Evolutionary conservation across 2,888 invertebrate genomes (phyloP).

Genomic region (Leucania comma): DNA sequence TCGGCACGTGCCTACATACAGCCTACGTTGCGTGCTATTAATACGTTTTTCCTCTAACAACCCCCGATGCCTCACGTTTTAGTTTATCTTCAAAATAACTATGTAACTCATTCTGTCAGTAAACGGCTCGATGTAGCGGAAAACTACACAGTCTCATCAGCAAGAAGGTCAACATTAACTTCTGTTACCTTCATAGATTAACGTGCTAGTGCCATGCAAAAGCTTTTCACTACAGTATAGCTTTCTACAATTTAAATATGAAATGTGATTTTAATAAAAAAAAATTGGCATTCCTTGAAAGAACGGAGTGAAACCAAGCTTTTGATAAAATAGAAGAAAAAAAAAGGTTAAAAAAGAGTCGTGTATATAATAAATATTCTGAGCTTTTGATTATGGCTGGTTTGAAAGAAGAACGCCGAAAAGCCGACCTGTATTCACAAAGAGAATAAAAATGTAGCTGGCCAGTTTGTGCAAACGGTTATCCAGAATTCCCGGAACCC

Average conservation of each 20-base stretch:
- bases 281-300: neutral
- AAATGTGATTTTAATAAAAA: neutral
- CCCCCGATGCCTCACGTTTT: constrained; percentile 48
- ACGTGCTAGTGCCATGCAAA: constrained; percentile 45
- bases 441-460: constrained; percentile 15
- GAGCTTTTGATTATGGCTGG: neutral
- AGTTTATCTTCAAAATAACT: constrained; percentile 51
- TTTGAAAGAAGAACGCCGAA: neutral
- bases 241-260: neutral
- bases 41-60: constrained; percentile 60
- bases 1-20: constrained; percentile 73
- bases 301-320: neutral
- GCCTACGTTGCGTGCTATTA: constrained; percentile 63
- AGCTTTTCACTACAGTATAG: constrained; percentile 1
- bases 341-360: neutral
- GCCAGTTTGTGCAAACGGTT: constrained; percentile 1
- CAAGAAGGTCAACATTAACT: constrained; percentile 50
- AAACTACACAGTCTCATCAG: constrained; percentile 36
- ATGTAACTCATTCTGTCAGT: constrained; percentile 50
- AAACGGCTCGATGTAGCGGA: constrained; percentile 36
- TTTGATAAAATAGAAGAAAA: neutral
- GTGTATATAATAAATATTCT: neutral
- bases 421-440: constrained; percentile 6
- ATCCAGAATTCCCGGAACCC: constrained; percentile 23
- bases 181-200: constrained; percentile 30